Evolutionary conservation across 35 echinoderm and acorn worm species (phyloP).

Genomic region (Heliocidaris tuberculata): DNA sequence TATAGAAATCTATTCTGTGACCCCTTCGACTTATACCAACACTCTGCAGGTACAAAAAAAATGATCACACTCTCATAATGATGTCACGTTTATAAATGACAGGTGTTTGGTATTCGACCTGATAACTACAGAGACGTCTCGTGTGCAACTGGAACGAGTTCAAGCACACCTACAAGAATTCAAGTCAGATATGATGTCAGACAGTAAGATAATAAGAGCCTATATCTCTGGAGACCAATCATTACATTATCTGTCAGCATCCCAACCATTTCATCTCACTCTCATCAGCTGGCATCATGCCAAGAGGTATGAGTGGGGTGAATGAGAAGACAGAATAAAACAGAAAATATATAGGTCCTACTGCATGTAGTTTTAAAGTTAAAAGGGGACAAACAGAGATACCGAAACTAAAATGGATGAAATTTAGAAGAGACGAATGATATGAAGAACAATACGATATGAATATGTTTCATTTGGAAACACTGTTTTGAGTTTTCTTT

Average conservation of each 20-base stretch:
- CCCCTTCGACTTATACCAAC: too few relatives aligned
- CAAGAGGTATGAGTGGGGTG: neutral
- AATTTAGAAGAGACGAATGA: too few relatives aligned
- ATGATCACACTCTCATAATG: neutral
- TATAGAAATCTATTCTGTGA: too few relatives aligned
- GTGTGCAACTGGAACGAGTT: too few relatives aligned
- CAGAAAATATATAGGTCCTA: neutral
- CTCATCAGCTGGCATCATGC: neutral
- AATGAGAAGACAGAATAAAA: neutral
- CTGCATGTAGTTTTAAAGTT: neutral
- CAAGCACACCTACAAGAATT: neutral
- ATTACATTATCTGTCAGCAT: constrained; percentile 10
- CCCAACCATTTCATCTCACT: neutral
- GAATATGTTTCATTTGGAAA: too few relatives aligned
- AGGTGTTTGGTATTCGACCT: neutral
- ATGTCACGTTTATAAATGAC: neutral
- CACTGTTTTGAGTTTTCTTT: too few relatives aligned
- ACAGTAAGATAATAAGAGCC: neutral
- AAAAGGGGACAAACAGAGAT: neutral
- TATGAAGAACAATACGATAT: too few relatives aligned
- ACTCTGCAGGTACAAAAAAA: too few relatives aligned
- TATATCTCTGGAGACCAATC: neutral
- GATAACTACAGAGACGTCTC: neutral
- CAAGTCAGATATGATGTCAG: neutral
- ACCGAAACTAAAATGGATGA: too few relatives aligned